Evolutionary conservation across 2,888 invertebrate species (phyloP), one percentile per base, ranked within the genome.

Genomic region (Lasioglossum zephyrum): DNA sequence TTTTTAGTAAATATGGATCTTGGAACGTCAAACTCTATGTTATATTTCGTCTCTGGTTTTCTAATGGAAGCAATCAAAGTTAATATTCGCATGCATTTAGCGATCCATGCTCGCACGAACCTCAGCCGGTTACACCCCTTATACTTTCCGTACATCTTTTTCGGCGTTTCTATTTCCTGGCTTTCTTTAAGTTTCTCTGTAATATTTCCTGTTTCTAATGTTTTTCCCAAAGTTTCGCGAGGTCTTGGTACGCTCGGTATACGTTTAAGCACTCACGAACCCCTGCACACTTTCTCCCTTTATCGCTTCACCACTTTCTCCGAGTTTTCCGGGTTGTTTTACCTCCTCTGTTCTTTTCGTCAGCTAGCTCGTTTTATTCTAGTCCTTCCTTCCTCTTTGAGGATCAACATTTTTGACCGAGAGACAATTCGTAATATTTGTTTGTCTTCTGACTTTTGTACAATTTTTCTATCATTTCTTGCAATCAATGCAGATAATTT

Each of bases 171-270:
- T 63, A 63, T 63, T 63, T 36, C 31, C 63, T 1, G 63, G 3
- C 63, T 63, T 63, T 16, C 31, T 18, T 63, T 0, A 63, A 36
- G 31, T 63, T 18, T 36, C 63, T 18, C 63, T 63, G 31, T 36
- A 63, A 63, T 63, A 63, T 63, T 63, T 63, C 63, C 63, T 63
- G 63, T 63, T 63, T 31, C 63, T 31, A 63, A 63, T 36, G 63
- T 63, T 63, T 63, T 36, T 18, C 63, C 63, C 18, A 63, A 63
- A 63, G 63, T 63, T 63, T 63, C 63, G 18, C 18, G 63, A 31
- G 31, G 18, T 36, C 31, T 31, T 18, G 63, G 63, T 63, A 63
- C 63, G 63, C 63, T 63, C 31, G 31, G 31, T 31, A 36, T 63
- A 63, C 63, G 63, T 31, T 63, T 63, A 63, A 63, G 63, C 18